A percentile compares a stretch with the other conserved stretches of the same genome.
Evolutionary conservation across 2,888 invertebrate species (phyloP).

Genomic region (Scaptomyza polygonia): DNA sequence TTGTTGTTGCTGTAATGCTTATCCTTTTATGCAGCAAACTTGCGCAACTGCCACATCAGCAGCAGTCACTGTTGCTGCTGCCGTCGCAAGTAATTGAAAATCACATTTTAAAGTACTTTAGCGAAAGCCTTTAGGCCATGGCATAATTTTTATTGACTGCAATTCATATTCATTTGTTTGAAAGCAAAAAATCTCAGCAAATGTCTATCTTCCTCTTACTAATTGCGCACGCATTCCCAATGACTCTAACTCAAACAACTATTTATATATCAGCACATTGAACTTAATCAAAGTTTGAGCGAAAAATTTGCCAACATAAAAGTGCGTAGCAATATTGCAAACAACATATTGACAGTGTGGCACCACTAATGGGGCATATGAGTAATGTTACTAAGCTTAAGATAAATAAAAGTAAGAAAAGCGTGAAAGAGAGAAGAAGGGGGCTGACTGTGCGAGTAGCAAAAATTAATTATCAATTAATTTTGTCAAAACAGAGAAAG

Average conservation of each 20-base stretch:
- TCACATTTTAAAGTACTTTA: conserved; percentile 57
- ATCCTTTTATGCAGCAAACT: conserved; percentile 75
- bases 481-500: too few species aligned
- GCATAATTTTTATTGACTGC: conserved; percentile 70
- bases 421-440: neutral
- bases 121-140: conserved; percentile 58
- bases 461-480: too few species aligned
- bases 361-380: conserved; percentile 7
- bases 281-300: conserved; percentile 43
- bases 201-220: conserved; percentile 7
- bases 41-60: conserved; percentile 61
- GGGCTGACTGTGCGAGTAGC: neutral
- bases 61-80: conserved; percentile 45
- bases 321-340: conserved; percentile 38
- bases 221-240: conserved; percentile 26
- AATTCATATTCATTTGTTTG: conserved; percentile 74
- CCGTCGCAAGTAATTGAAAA: conserved; percentile 71
- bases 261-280: conserved; percentile 39
- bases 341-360: conserved; percentile 33
- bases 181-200: conserved; percentile 51
- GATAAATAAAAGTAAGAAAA: neutral
- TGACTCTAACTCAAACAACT: conserved; percentile 1
- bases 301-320: conserved; percentile 28
- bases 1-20: conserved; percentile 61
- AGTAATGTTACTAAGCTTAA: neutral